A percentile compares a stretch with the other conserved stretches of the same genome.
Conservation (phyloP, 2,113 vertebrate genomes). For the Motacilla tschutschensis region DNA sequence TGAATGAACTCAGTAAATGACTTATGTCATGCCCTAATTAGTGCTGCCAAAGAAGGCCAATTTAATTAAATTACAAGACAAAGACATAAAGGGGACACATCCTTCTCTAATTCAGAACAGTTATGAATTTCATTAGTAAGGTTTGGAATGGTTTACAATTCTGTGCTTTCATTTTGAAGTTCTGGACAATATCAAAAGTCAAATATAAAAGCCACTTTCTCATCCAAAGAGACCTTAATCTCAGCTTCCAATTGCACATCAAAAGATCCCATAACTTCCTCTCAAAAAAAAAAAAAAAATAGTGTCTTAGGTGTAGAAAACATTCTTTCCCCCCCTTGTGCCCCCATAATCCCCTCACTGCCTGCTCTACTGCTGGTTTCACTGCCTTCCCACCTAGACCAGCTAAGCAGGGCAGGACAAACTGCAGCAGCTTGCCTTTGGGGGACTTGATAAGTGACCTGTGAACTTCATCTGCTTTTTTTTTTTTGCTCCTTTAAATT, state of each 20-base stretch:
- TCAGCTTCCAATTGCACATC: not conserved
- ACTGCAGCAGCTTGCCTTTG: not conserved
- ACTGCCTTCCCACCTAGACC: not conserved
- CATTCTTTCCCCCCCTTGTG: not conserved
- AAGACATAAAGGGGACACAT: not conserved
- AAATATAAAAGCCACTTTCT: conserved; percentile 23
- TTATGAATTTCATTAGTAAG: not conserved
- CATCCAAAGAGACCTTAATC: not conserved
- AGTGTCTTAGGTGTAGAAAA: not conserved
- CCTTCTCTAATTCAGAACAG: conserved; percentile 2
- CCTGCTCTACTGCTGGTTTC: not conserved
- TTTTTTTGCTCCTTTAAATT: not conserved
- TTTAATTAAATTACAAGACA: conserved; percentile 14
- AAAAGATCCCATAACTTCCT: not conserved
- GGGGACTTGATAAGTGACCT: not conserved
- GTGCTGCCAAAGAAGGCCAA: not conserved
- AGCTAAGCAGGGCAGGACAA: not conserved
- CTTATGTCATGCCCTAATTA: not conserved
- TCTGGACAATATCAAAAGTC: not conserved
- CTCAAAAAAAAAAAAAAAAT: not conserved
- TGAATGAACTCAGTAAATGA: not conserved
- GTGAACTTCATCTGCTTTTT: not conserved
- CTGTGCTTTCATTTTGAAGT: conserved; percentile 9
- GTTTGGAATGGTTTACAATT: conserved; percentile 22
- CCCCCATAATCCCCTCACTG: not conserved